Evolutionary conservation across 2,888 invertebrate genomes (phyloP).

Genomic region (Lasioglossum leucozonium): DNA sequence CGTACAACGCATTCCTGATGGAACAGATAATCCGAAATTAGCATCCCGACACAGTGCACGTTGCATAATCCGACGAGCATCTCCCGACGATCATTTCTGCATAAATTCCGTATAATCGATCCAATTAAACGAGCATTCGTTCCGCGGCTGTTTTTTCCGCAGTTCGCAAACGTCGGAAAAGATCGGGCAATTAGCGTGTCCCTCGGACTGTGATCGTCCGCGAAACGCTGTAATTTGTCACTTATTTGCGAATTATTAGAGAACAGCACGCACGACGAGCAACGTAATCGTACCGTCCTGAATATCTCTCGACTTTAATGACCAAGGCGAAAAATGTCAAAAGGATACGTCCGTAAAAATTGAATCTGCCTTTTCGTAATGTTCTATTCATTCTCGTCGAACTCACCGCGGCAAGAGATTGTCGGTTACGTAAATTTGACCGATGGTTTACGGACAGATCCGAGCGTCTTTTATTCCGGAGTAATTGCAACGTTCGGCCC

Average conservation of each 20-base stretch:
- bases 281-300: neutral
- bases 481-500: neutral
- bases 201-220: neutral
- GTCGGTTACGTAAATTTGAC: neutral
- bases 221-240: neutral
- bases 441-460: neutral
- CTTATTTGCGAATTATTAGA: neutral
- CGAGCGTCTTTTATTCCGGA: neutral
- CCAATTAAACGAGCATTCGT: constrained; percentile 24
- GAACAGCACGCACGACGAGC: neutral
- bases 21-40: constrained; percentile 32
- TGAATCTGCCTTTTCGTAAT: too few species aligned
- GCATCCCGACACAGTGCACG: neutral
- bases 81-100: constrained; percentile 6
- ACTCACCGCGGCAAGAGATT: too few species aligned
- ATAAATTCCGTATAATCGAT: constrained; percentile 18
- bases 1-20: constrained; percentile 20
- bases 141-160: neutral
- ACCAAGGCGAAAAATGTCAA: too few species aligned
- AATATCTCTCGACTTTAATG: neutral
- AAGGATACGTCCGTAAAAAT: too few species aligned
- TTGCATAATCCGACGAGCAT: constrained; percentile 35
- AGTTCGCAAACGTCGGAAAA: neutral
- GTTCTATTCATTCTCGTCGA: too few species aligned
- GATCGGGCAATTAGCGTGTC: neutral